These are phyloP conservation scores for Zele albiditarsus DNA, from an alignment of 2,888 invertebrate species.

Conservation along the genomic window DNA sequence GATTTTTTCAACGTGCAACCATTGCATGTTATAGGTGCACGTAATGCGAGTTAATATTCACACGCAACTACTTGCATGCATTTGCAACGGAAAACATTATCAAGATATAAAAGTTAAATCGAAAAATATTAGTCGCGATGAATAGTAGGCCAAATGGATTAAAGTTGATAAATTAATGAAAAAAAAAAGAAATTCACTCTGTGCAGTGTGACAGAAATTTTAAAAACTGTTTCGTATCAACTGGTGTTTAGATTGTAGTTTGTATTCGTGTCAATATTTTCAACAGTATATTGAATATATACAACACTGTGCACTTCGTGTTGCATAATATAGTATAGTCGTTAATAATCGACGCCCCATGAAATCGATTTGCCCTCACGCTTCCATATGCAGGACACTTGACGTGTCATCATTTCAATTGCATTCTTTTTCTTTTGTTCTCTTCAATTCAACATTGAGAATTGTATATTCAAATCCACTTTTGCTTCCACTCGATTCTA, in stretches of 20 bases:
- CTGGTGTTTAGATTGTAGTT: too few species aligned
- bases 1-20: constrained; percentile 16
- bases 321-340: neutral
- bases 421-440: neutral
- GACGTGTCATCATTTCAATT: neutral
- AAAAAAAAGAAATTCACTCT: neutral
- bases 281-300: neutral
- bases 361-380: neutral
- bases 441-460: neutral
- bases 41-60: constrained; percentile 6
- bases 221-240: neutral
- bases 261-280: neutral
- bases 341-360: neutral
- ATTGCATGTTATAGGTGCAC: neutral
- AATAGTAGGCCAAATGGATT: neutral
- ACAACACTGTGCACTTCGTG: neutral
- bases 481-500: neutral
- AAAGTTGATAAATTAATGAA: neutral
- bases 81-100: too few species aligned
- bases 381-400: neutral
- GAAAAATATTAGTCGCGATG: neutral
- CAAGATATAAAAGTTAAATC: too few species aligned
- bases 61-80: neutral
- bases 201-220: neutral
- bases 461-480: neutral